Base-by-base conservation (phyloP, 1,140 invertebrate genomes). In the Caenorhabditis tropicalis region DNA sequence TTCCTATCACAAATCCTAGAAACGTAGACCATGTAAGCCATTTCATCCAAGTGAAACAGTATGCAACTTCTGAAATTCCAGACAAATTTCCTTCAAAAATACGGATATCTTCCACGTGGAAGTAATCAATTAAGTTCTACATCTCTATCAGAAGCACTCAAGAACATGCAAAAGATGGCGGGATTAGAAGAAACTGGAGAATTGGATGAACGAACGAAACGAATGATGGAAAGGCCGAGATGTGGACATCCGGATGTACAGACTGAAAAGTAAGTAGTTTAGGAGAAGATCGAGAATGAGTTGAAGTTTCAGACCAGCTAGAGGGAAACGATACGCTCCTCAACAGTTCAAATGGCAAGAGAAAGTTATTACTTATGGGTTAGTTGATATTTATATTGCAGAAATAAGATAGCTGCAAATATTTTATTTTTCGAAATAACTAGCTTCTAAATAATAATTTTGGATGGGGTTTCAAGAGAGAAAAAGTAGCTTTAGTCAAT, bases 21-120 rank as follows among this genome's bases (percentile, higher is more conserved):
- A 70, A 70, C 39, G 60, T 70, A 21, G 60, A 70, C 21, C 60
- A 70, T 70, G 60, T 70, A 70, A 70, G 60, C 36, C 36, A 10
- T 51, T 51, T 16, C 21, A 19, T 51, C 5, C 21, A 15, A n/a
- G 1, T 19, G 21, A n/a, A 51, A 51, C 39, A 43, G 39, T 6
- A 43, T n/a, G 4, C 16, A 51, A n/a, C 3, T 51, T 51, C 49
- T 46, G 43, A 1, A 51, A 56, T 65, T 74, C n/a, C 65, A 74
- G 65, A 74, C 65, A n/a, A 21, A 74, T 3, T 74, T 74, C 21
- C 65, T 74, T 74, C 65, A 74, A 74, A 74, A 74, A 27, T 74
- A 74, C n/a, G 65, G 65, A 0, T 74, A 74, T 24, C 10, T 74
- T 33, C 33, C 65, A 27, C 33, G 65, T 46, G 65, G 65, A 15